phyloP scores from a whole-genome alignment of 2,888 invertebrate genomes.

The Cenopis cana region DNA sequence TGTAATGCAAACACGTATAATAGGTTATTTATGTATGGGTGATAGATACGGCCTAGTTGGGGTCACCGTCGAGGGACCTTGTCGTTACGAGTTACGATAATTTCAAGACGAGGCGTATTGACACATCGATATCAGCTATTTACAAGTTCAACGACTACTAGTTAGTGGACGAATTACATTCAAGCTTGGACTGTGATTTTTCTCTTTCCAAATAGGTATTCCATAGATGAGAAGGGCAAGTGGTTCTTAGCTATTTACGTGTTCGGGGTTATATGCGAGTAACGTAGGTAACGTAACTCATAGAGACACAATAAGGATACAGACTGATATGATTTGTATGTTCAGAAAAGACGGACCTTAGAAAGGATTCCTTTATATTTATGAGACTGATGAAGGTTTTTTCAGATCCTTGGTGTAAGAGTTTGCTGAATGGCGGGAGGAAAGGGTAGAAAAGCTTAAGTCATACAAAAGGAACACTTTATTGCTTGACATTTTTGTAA shows the following conservation, averaged over 20 bases:
- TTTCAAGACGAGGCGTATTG: conserved; percentile 33
- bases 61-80: conserved; percentile 43
- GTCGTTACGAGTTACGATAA: conserved; percentile 38
- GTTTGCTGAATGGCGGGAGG: conserved; percentile 5
- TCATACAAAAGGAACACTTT: conserved; percentile 21
- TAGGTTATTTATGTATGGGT: background rate
- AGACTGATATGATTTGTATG: too few relatives aligned
- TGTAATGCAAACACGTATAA: conserved; percentile 1
- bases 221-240: background rate
- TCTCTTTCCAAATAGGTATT: background rate
- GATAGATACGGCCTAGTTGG: conserved; percentile 41
- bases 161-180: conserved; percentile 47
- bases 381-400: background rate
- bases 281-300: too few relatives aligned
- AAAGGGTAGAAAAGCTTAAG: background rate
- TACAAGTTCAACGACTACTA: conserved; percentile 45
- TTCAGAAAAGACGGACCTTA: too few relatives aligned
- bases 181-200: background rate
- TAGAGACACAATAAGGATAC: too few relatives aligned
- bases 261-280: too few relatives aligned
- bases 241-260: background rate
- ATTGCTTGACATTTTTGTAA: conserved; percentile 15
- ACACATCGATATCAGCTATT: conserved; percentile 40
- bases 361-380: too few relatives aligned
- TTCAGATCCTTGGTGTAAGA: background rate